Percentiles rank a stretch among this genome's conserved stretches.
phyloP scores from a whole-genome alignment of 2,113 vertebrate species.

The Buteo buteo region DNA sequence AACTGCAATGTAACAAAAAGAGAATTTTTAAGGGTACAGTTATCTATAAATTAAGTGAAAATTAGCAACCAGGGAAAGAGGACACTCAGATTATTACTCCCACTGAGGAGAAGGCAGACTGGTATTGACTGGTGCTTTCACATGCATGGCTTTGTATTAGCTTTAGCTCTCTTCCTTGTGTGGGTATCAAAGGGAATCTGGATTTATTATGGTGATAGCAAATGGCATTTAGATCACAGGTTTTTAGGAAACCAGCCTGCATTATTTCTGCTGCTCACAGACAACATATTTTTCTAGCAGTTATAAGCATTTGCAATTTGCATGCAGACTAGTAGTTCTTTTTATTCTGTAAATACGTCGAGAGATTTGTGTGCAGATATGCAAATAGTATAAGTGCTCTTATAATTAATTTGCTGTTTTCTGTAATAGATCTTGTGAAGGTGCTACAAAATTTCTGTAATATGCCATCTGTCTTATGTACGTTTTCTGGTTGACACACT shows the following conservation, averaged over 20 bases:
- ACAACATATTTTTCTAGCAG: not conserved
- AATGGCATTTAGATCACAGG: not conserved
- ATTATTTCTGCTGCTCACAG: not conserved
- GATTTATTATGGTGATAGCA: not conserved
- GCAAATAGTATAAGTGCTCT: not conserved
- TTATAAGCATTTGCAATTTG: not conserved
- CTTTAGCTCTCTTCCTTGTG: not conserved
- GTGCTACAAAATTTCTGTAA: not conserved
- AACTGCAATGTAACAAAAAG: not conserved
- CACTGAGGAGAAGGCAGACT: not conserved
- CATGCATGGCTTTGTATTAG: not conserved
- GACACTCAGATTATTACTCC: not conserved
- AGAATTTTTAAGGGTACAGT: not conserved
- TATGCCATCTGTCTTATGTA: not conserved
- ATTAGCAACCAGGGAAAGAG: not conserved
- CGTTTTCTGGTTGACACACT: not conserved
- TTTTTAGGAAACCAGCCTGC: not conserved
- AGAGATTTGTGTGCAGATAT: not conserved
- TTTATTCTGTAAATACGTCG: not conserved
- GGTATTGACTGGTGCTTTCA: not conserved
- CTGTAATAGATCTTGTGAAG: not conserved
- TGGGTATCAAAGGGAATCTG: not conserved
- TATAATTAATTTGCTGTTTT: slow-evolving; percentile 15
- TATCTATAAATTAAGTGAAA: not conserved
- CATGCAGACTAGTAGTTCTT: not conserved